Evolutionary conservation across 2,888 invertebrate species (phyloP).

Genomic region (Listrodromus nycthemerus): DNA sequence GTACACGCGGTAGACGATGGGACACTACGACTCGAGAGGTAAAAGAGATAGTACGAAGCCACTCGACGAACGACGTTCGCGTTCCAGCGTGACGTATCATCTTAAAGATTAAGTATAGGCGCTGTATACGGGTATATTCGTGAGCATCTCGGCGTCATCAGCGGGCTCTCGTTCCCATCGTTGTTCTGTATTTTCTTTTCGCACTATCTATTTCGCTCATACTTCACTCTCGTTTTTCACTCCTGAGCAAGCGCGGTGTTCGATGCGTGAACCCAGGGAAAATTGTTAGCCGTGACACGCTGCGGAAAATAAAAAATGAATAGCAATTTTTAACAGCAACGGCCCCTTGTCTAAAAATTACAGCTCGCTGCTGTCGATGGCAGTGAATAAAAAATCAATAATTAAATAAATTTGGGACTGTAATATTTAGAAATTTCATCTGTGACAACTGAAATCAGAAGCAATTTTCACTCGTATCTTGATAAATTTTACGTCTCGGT

Average conservation of each 20-base stretch:
- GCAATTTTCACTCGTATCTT: too few relatives aligned
- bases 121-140: slow-evolving; percentile 27
- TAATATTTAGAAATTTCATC: too few relatives aligned
- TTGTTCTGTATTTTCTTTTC: slow-evolving; percentile 38
- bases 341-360: neutral
- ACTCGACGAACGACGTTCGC: slow-evolving; percentile 51
- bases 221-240: slow-evolving; percentile 36
- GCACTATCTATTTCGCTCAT: slow-evolving; percentile 56
- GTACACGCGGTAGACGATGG: slow-evolving; percentile 52
- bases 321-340: neutral
- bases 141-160: slow-evolving; percentile 25
- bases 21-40: slow-evolving; percentile 45
- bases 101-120: slow-evolving; percentile 56
- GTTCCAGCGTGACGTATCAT: slow-evolving; percentile 58
- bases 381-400: too few relatives aligned
- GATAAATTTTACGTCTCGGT: neutral
- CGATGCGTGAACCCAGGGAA: neutral
- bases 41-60: slow-evolving; percentile 44
- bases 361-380: neutral
- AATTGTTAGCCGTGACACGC: neutral
- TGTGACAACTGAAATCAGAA: too few relatives aligned
- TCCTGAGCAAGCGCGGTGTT: neutral
- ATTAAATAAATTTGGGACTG: too few relatives aligned
- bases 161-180: slow-evolving; percentile 37
- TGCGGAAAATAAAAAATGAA: neutral